Base-by-base conservation (phyloP, 2,888 invertebrate species). In the Morinoia aosen region DNA sequence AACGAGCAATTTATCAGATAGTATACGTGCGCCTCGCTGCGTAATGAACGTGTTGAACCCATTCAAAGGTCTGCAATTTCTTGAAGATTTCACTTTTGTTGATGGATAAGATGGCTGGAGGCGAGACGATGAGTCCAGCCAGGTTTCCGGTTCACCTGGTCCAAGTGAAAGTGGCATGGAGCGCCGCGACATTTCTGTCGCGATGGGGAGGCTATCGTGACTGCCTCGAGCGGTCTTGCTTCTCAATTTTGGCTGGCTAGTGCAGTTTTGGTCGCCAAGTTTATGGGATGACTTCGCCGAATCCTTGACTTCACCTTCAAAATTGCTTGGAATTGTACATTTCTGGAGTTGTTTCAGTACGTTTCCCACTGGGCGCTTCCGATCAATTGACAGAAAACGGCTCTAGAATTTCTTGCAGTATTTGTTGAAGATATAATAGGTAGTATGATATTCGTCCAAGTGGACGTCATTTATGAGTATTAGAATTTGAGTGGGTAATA, bases 141-240 rank as follows among this genome's bases (percentile, higher is more conserved):
- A 90, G 58, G 57, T 93, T 93, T 93, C 93, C 93, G 93, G 93
- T 93, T 57, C 57, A 48, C 57, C 57, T 14, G 16, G 56, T 93
- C 56, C 16, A 57, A 93, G 93, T 93, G 93, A 93, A 93, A 93
- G 93, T 93, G n/a, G 93, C 57, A 12, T 93, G 93, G 48, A 90
- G 16, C 40, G 90, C 19, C 12, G n/a, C 16, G 33, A 25, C 3
- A 57, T 57, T 93, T 14, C 8, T 58, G 14, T 19, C 25, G 5
- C 57, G 16, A 7, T 57, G 1, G 33, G 0, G 33, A 25, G 93
- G 8, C 56, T 57, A 93, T 93, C 93, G 93, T 93, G 93, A 93
- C 93, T 33, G 57, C 93, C 33, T 57, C 93, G 33, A 93, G 93
- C 93, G 48, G 40, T 39, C 90, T 16, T 56, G 93, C 90, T 88